Evolutionary conservation across 2,113 vertebrate genomes (phyloP), one percentile per base, ranked within the genome.

Genomic region (Riparia riparia): DNA sequence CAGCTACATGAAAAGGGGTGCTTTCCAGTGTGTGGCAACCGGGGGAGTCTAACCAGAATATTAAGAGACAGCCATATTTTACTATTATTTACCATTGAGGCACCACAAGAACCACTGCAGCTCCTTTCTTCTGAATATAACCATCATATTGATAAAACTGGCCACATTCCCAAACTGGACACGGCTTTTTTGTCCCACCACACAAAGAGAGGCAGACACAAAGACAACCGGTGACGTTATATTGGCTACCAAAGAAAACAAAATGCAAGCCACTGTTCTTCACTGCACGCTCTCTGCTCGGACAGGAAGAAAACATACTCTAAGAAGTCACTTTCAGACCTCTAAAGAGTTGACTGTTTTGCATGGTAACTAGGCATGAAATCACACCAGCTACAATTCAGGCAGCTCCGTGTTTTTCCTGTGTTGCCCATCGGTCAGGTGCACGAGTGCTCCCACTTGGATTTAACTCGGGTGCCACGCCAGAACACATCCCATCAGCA

Each of bases 151-250:
- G 95, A 89, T 66, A 87, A 84, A 93, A 90, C 54, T 93, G 91
- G 95, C 91, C 93, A 42, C 58, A 69, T 47, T 54, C 66, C 82
- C 84, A 78, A 80, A 65, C 29, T 72, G 84, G 89, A 87, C 78
- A 64, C 20, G 37, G 79, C 87, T 89, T 78, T 95, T 96, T 87
- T 95, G 93, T 92, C 73, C 73, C 78, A 82, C 39, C 53, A 41
- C 80, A 96, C 91, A 96, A 94, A 97, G 86, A 83, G 34, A 92
- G 58, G 84, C 89, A 96, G 70, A 86, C 89, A 96, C 84, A 96
- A 95, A 96, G 91, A 76, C 78, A 94, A 91, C 31, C 28, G 57
- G 66, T 85, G 91, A 94, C 20, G 29, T 91, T 89, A 91, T 41
- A 63, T 2, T 90, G 93, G 73, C 95, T 81, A 86, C 90, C 51